phyloP scores from a whole-genome alignment of 2,113 vertebrate genomes.

The Oreochromis niloticus region DNA sequence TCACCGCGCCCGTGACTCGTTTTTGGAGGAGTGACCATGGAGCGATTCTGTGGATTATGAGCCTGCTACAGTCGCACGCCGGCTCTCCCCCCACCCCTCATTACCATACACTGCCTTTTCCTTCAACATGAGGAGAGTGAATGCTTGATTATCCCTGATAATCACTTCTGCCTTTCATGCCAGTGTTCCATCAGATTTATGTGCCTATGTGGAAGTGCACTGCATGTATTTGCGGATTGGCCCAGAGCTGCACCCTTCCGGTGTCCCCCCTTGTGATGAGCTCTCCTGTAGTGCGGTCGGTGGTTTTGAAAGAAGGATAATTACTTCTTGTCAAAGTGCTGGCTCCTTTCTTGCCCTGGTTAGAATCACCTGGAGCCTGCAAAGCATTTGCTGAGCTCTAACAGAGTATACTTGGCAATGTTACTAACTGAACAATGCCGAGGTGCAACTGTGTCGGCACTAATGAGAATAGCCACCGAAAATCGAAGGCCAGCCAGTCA shows the following conservation, averaged over 20 bases:
- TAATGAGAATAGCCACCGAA: slow-evolving; percentile 63
- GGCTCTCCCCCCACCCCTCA: neutral
- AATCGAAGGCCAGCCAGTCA: slow-evolving; percentile 41
- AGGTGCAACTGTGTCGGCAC: slow-evolving; percentile 25
- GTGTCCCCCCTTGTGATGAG: neutral
- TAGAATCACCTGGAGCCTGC: slow-evolving; percentile 44
- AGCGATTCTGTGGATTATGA: slow-evolving; percentile 48
- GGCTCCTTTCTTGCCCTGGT: slow-evolving; percentile 29
- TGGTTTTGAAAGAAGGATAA: slow-evolving; percentile 59
- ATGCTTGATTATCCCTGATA: slow-evolving; percentile 70
- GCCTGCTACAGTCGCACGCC: neutral
- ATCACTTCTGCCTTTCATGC: slow-evolving; percentile 58
- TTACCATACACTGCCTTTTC: slow-evolving; percentile 52
- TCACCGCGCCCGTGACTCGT: neutral
- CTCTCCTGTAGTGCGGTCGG: slow-evolving; percentile 43
- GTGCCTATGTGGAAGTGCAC: slow-evolving; percentile 24
- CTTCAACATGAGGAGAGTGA: slow-evolving; percentile 57
- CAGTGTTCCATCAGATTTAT: slow-evolving; percentile 56
- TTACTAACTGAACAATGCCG: neutral
- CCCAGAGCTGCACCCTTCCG: neutral
- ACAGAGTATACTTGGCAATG: neutral
- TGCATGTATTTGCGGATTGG: slow-evolving; percentile 20
- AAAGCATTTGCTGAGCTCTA: neutral
- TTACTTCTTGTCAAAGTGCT: slow-evolving; percentile 39
- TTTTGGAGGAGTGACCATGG: slow-evolving; percentile 52